Evolutionary conservation across 2,888 invertebrate species (phyloP), one percentile per base, ranked within the genome.

Genomic region (Aleiodes alternator): DNA sequence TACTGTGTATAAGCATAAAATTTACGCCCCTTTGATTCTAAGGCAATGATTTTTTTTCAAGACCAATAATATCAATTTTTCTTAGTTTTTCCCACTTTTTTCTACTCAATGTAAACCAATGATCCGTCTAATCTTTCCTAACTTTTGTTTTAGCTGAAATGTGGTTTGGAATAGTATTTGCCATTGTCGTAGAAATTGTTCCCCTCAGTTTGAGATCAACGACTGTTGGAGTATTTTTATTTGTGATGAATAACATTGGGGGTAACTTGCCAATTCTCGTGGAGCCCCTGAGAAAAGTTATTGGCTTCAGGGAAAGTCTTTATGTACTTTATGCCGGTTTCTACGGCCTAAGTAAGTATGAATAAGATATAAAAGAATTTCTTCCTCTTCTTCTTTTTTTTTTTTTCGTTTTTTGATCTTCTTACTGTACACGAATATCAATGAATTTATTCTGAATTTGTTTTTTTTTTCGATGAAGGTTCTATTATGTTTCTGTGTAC

Each of bases 111-210:
- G 23, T 23, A 23, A 23, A 23, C 23, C 23, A 23, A 23, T 23
- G 23, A 23, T 23, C 23, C 23, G 23, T 23, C 23, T 23, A 23
- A 23, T 23, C 23, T 23, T 23, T 23, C 23, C 0, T 34, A 34
- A 34, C 34, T 75, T 61, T 64, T 34, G 73, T 91, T 91, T 9
- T 90, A 95, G 96, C 97, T 84, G 97, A 97, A 90, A 97, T 96
- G 96, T 97, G 97, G 97, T 97, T 97, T 89, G 97, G 97, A 68
- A 96, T 97, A 79, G 94, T 97, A 4, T 97, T 97, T 89, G 96
- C 97, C 3, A 95, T 97, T 85, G 92, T 97, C 3, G 96, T 97
- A 1, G 97, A 97, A 90, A 95, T 97, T 78, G 96, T 97, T 1
- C 96, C 96, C 0, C 85, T 96, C 64, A 92, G 94, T 6, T 93